Evolutionary conservation across 1,140 invertebrate genomes (phyloP).

Genomic region (Drosophila sucinea): DNA sequence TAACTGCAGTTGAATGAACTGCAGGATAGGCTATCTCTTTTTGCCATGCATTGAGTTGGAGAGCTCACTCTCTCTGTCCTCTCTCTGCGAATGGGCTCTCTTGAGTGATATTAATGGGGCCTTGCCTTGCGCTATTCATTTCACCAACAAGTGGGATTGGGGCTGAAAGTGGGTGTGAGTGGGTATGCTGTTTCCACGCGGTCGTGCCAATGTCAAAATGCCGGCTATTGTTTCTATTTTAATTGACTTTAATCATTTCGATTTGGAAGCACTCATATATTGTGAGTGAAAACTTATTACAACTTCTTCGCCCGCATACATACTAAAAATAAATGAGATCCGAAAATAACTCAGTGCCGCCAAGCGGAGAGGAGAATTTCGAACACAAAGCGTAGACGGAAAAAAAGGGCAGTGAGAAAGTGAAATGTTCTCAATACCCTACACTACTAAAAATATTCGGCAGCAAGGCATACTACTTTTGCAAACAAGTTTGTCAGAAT

Average conservation of each 20-base stretch:
- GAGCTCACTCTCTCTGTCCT: not conserved
- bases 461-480: conserved; percentile 9
- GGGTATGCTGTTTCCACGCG: not conserved
- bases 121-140: not conserved
- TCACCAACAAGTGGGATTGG: conserved; percentile 1
- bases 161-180: too few species aligned
- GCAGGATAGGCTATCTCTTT: too few species aligned
- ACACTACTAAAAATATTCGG: not conserved
- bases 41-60: not conserved
- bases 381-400: conserved; percentile 15
- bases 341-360: conserved; percentile 53
- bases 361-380: conserved; percentile 8
- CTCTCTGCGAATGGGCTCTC: too few species aligned
- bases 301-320: conserved; percentile 25
- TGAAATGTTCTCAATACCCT: conserved; percentile 34
- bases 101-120: conserved; percentile 14
- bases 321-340: conserved; percentile 27
- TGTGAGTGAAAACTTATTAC: conserved; percentile 17
- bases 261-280: conserved; percentile 27
- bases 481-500: too few species aligned
- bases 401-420: conserved; percentile 30
- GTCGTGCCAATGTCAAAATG: conserved; percentile 14
- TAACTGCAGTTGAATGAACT: conserved; percentile 43
- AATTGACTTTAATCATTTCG: not conserved
- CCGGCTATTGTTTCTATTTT: conserved; percentile 15